Evolutionary conservation across 2,113 vertebrate species (phyloP).

Genomic region (Columba livia): DNA sequence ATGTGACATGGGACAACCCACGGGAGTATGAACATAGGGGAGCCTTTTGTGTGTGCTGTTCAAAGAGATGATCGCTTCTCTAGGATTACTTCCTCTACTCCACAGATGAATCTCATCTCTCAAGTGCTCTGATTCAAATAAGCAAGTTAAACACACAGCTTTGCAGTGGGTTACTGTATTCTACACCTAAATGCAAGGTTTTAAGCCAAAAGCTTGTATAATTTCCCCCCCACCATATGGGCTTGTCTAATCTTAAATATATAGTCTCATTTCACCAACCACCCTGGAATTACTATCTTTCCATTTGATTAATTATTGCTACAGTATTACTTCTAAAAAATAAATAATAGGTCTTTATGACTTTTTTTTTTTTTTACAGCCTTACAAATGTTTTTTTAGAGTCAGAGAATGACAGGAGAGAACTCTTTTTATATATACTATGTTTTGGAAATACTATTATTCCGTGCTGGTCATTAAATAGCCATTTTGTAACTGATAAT

Average conservation of each 20-base stretch:
- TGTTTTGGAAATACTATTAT: background rate
- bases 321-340: background rate
- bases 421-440: background rate
- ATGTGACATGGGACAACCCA: background rate
- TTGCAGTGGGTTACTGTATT: background rate
- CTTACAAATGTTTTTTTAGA: background rate
- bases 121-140: background rate
- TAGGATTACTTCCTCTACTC: background rate
- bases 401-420: background rate
- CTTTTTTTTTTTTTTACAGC: background rate
- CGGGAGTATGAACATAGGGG: rapidly evolving
- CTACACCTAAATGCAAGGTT: background rate
- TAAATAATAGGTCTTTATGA: background rate
- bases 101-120: background rate
- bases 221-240: rapidly evolving
- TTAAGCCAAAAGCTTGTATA: background rate
- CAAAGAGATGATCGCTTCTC: background rate
- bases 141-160: background rate
- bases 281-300: background rate
- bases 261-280: background rate
- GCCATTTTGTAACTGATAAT: background rate
- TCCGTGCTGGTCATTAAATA: background rate
- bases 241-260: background rate
- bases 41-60: background rate
- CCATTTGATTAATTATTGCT: background rate